Percentiles rank a stretch among this genome's conserved stretches.
These are phyloP conservation scores for Pardosa pseudoannulata DNA, from an alignment of 2,888 invertebrate genomes.

Conservation along the genomic window DNA sequence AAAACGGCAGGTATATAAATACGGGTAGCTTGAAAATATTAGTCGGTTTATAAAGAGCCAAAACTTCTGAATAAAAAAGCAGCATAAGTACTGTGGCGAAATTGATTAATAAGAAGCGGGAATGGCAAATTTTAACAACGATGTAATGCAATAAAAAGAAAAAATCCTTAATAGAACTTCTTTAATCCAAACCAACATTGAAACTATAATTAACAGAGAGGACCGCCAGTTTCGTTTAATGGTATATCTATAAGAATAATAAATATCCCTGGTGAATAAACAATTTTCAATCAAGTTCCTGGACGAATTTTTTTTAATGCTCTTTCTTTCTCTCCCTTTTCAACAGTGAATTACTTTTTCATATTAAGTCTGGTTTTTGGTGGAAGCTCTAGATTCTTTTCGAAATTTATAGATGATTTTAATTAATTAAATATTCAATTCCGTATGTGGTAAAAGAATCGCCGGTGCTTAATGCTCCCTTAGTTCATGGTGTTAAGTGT, in stretches of 20 bases:
- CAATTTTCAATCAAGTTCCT: slow-evolving; percentile 16
- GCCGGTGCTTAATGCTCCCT: no score
- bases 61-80: background rate
- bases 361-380: background rate
- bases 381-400: background rate
- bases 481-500: no score
- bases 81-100: background rate
- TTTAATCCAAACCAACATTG: background rate
- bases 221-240: background rate
- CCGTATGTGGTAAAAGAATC: background rate
- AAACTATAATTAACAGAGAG: slow-evolving; percentile 8
- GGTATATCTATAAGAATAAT: background rate
- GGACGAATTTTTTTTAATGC: background rate
- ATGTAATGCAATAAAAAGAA: background rate
- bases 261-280: slow-evolving; percentile 11
- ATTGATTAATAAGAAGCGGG: slow-evolving; percentile 20
- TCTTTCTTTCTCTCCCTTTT: background rate
- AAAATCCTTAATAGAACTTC: background rate
- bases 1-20: background rate
- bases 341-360: background rate
- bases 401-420: background rate
- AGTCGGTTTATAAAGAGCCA: background rate
- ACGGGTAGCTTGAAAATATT: background rate
- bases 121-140: slow-evolving; percentile 12
- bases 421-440: slow-evolving; percentile 4